Evolutionary conservation across 2,797 vertebrate genomes (phyloP).

Genomic region (Clarias fuscus): DNA sequence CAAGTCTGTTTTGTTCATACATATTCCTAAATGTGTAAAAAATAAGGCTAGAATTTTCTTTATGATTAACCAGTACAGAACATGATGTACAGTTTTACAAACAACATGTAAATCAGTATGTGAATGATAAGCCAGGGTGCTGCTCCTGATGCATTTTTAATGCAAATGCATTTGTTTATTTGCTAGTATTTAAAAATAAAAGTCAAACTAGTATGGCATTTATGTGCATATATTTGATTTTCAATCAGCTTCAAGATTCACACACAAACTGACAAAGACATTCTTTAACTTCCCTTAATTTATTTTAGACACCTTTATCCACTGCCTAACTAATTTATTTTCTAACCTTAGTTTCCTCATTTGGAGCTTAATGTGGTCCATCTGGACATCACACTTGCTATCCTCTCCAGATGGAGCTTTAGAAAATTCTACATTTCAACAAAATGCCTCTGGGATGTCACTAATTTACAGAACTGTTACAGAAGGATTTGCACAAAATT

Average conservation of each 20-base stretch:
- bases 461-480: background rate
- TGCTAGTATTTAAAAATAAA: too few relatives aligned
- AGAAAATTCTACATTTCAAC: background rate
- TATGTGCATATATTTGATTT: background rate
- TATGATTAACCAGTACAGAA: too few relatives aligned
- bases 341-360: background rate
- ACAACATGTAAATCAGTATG: too few relatives aligned
- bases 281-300: background rate
- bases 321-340: slow-evolving; percentile 11
- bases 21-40: too few relatives aligned
- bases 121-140: too few relatives aligned
- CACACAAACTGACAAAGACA: background rate
- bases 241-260: background rate
- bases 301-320: background rate
- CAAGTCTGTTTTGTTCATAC: too few relatives aligned
- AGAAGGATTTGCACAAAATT: background rate
- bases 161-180: too few relatives aligned
- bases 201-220: background rate
- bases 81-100: too few relatives aligned
- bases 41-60: too few relatives aligned
- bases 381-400: background rate
- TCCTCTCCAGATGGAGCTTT: background rate
- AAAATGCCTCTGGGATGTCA: background rate
- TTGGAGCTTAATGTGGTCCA: slow-evolving; percentile 3
- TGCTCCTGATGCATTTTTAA: too few relatives aligned